These are phyloP conservation scores for Leucania comma DNA, from an alignment of 2,888 invertebrate species.

Conservation along the genomic window DNA sequence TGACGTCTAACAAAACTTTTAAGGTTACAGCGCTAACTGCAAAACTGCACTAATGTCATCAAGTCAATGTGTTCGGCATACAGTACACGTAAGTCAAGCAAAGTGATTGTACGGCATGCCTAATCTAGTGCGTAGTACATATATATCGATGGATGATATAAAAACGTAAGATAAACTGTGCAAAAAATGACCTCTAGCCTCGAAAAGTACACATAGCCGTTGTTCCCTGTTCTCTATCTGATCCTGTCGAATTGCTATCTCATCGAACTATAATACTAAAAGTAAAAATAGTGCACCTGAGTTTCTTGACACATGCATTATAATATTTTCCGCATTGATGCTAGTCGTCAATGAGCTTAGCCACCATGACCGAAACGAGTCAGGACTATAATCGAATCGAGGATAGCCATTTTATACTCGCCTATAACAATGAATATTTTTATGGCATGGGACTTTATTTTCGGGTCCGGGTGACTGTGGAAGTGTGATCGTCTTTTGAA, in stretches of 20 bases:
- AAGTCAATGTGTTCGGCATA: no score
- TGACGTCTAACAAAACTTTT: no score
- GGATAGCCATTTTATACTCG: constrained; percentile 9
- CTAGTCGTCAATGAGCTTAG: background rate
- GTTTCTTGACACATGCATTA: background rate
- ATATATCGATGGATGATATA: no score
- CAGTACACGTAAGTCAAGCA: no score
- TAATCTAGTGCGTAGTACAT: no score
- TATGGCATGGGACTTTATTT: constrained; percentile 15
- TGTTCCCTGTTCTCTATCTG: background rate
- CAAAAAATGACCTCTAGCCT: no score
- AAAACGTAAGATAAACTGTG: no score
- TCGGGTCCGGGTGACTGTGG: background rate
- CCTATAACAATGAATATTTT: constrained; percentile 34
- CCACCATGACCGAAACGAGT: background rate
- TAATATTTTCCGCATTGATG: background rate
- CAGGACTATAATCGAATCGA: background rate
- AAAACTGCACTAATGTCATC: no score
- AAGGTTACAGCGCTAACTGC: no score
- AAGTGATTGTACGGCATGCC: no score
- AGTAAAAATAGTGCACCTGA: background rate
- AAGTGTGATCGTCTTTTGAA: constrained; percentile 5
- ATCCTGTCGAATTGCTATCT: background rate
- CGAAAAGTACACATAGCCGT: background rate
- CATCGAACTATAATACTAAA: background rate